A percentile compares a stretch with the other conserved stretches of the same genome.
phyloP scores from a whole-genome alignment of 2,797 vertebrate species.

The Gambusia yucatana region DNA sequence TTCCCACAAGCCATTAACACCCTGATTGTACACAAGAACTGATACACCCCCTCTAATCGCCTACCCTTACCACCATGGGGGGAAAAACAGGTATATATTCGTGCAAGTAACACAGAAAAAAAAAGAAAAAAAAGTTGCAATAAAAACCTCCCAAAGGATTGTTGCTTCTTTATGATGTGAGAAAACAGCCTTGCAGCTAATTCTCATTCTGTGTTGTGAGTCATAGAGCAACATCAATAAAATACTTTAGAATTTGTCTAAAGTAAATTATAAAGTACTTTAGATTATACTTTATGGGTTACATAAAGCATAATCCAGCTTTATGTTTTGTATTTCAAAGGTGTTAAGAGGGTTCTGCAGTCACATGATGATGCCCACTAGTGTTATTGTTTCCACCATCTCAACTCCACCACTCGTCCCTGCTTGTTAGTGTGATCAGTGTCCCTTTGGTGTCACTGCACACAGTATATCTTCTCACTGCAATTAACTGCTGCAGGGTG shows the following conservation, averaged over 20 bases:
- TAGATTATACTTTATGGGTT: no score
- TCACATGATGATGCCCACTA: slow-evolving; percentile 39
- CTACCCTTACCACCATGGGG: neutral
- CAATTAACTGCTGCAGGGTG: slow-evolving; percentile 69
- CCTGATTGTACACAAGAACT: neutral
- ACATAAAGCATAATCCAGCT: slow-evolving; percentile 5
- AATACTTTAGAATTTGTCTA: slow-evolving; percentile 8
- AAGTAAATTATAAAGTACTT: no score
- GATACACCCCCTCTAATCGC: neutral
- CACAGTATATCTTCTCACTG: slow-evolving; percentile 56
- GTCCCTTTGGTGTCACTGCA: slow-evolving; percentile 52
- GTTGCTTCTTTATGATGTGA: slow-evolving; percentile 26
- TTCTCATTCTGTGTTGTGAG: slow-evolving; percentile 35
- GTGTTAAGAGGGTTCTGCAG: slow-evolving; percentile 39
- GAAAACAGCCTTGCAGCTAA: slow-evolving; percentile 29
- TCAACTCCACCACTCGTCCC: slow-evolving; percentile 15
- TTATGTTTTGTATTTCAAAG: slow-evolving; percentile 32
- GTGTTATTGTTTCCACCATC: slow-evolving; percentile 27
- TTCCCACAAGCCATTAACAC: neutral
- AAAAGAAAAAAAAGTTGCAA: slow-evolving; percentile 27
- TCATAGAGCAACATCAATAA: slow-evolving; percentile 19
- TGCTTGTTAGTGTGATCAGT: slow-evolving; percentile 69
- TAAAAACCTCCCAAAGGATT: slow-evolving; percentile 44
- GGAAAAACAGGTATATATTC: neutral
- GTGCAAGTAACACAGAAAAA: slow-evolving; percentile 23